A percentile compares a stretch with the other conserved stretches of the same genome.
phyloP scores from a whole-genome alignment of 2,888 invertebrate genomes.

The Drosophila trichaetosa region DNA sequence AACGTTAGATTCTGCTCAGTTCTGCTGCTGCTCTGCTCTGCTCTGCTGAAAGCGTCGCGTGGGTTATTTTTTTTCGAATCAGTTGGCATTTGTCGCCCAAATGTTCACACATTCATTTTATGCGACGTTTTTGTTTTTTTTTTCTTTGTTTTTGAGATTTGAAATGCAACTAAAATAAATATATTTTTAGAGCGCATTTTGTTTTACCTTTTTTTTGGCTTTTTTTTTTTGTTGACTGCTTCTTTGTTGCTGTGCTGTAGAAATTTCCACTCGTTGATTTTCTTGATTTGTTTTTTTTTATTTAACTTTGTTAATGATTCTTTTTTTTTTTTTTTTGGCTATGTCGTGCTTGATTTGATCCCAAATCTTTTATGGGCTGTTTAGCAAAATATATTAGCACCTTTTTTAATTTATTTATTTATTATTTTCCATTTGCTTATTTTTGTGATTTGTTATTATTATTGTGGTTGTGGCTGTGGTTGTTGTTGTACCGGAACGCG shows the following conservation, averaged over 20 bases:
- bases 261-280: slow-evolving; percentile 50
- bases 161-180: slow-evolving; percentile 72
- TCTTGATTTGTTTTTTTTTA: slow-evolving; percentile 10
- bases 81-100: slow-evolving; percentile 31
- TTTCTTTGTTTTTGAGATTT: slow-evolving; percentile 32
- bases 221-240: slow-evolving; percentile 38
- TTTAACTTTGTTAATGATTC: slow-evolving; percentile 14
- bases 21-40: not conserved
- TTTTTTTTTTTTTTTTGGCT: slow-evolving; percentile 2
- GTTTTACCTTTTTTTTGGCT: slow-evolving; percentile 42
- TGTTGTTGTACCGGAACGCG: slow-evolving; percentile 45
- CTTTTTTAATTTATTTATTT: slow-evolving; percentile 41
- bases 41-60: slow-evolving; percentile 29
- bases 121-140: slow-evolving; percentile 55
- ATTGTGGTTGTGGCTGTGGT: slow-evolving; percentile 4
- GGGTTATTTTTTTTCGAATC: slow-evolving; percentile 36
- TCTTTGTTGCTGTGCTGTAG: slow-evolving; percentile 27
- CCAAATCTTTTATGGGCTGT: slow-evolving; percentile 47
- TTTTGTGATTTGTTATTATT: slow-evolving; percentile 21
- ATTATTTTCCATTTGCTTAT: slow-evolving; percentile 8
- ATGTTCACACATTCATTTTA: slow-evolving; percentile 41
- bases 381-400: slow-evolving; percentile 68
- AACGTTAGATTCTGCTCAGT: not conserved
- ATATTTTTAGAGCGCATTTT: slow-evolving; percentile 41
- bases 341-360: slow-evolving; percentile 31